Conservation (phyloP, 2,797 vertebrate genomes). For the Neosilurus hyrtlii region DNA sequence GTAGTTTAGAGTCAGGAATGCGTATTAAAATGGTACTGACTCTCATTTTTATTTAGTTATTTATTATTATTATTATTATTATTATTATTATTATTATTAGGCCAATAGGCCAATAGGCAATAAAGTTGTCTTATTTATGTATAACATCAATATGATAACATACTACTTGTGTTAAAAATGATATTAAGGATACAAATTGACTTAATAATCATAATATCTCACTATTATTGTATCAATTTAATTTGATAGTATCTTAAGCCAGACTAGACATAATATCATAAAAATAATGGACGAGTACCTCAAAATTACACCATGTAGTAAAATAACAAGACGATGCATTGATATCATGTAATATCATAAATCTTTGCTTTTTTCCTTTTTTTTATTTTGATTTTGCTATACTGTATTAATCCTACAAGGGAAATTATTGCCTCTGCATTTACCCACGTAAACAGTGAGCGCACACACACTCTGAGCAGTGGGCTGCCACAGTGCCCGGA, state of each 20-base stretch:
- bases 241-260: background rate
- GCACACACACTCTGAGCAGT: too few species aligned
- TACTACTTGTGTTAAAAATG: background rate
- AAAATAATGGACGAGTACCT: background rate
- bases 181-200: background rate
- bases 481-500: too few species aligned
- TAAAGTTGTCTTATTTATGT: background rate
- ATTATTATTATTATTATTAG: conserved; percentile 2
- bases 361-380: too few species aligned
- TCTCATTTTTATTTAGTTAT: background rate
- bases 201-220: background rate
- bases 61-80: conserved; percentile 5
- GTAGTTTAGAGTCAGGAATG: background rate
- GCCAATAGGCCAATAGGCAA: background rate
- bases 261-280: background rate
- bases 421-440: too few species aligned
- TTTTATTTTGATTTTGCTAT: too few species aligned
- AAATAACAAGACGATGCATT: too few species aligned
- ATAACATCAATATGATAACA: background rate
- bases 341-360: too few species aligned
- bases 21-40: background rate
- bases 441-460: too few species aligned
- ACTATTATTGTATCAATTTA: background rate
- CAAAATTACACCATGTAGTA: background rate
- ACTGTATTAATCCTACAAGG: too few species aligned